Evolutionary conservation across 2,888 invertebrate genomes (phyloP).

Genomic region (Didymodactylos carnosus): DNA sequence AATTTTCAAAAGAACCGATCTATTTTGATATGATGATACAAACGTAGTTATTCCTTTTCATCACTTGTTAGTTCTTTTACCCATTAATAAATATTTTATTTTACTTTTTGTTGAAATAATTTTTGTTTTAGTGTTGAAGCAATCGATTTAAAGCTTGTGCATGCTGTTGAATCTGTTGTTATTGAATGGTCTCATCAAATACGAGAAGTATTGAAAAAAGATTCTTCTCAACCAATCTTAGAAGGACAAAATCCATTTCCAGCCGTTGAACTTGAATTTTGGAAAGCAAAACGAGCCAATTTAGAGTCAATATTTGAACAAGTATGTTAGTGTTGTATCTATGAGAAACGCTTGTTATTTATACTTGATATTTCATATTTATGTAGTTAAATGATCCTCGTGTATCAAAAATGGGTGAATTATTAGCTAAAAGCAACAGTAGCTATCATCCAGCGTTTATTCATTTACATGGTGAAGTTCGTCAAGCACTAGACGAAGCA

Average conservation of each 20-base stretch:
- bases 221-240: slow-evolving; percentile 58
- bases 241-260: slow-evolving; percentile 66
- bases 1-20: no score
- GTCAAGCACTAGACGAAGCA: slow-evolving; percentile 65
- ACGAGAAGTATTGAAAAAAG: slow-evolving; percentile 70
- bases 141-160: slow-evolving; percentile 63
- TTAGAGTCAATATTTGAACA: slow-evolving; percentile 75
- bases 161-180: slow-evolving; percentile 77
- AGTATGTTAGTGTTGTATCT: slow-evolving; percentile 40
- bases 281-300: slow-evolving; percentile 61
- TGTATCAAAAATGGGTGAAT: slow-evolving; percentile 70
- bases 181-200: slow-evolving; percentile 83
- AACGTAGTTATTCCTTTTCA: no score
- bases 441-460: slow-evolving; percentile 80
- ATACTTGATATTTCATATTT: neutral
- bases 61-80: no score
- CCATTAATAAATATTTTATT: no score
- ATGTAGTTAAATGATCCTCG: slow-evolving; percentile 34
- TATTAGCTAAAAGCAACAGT: slow-evolving; percentile 68
- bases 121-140: slow-evolving; percentile 15
- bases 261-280: slow-evolving; percentile 55
- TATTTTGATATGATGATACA: no score
- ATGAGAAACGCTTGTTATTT: neutral
- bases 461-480: slow-evolving; percentile 65
- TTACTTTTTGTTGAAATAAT: neutral